Evolutionary conservation across 2,888 invertebrate genomes (phyloP).

Genomic region (Labia minor): DNA sequence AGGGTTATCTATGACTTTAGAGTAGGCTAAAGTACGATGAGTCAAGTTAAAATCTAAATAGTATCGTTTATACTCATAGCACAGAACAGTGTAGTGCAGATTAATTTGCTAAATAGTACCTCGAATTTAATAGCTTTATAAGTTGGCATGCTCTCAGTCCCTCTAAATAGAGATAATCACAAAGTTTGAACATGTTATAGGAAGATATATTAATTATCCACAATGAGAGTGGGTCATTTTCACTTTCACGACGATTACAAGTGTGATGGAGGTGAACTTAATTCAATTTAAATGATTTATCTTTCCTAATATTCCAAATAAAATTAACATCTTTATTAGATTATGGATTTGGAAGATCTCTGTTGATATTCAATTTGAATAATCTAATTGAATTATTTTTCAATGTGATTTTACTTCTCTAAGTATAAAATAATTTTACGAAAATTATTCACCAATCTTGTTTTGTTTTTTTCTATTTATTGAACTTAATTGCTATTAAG

Average conservation of each 20-base stretch:
- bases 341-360: no score
- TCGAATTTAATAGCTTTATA: conserved; percentile 13
- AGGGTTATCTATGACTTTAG: neutral
- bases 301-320: neutral
- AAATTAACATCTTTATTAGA: no score
- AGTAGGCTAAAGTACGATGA: neutral
- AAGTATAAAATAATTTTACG: no score
- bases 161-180: conserved; percentile 5
- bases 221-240: conserved; percentile 5
- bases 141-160: neutral
- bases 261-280: neutral
- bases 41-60: conserved; percentile 8
- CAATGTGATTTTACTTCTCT: no score
- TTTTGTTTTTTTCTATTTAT: no score
- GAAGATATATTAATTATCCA: neutral
- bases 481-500: no score
- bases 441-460: no score
- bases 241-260: neutral
- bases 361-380: no score
- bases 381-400: no score
- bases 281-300: neutral
- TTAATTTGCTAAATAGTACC: conserved; percentile 13
- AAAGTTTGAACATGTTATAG: conserved; percentile 13
- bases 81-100: neutral
- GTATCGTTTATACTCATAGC: neutral